A percentile compares a stretch with the other conserved stretches of the same genome.
phyloP scores from a whole-genome alignment of 2,888 invertebrate species.

The Sericinus montela region DNA sequence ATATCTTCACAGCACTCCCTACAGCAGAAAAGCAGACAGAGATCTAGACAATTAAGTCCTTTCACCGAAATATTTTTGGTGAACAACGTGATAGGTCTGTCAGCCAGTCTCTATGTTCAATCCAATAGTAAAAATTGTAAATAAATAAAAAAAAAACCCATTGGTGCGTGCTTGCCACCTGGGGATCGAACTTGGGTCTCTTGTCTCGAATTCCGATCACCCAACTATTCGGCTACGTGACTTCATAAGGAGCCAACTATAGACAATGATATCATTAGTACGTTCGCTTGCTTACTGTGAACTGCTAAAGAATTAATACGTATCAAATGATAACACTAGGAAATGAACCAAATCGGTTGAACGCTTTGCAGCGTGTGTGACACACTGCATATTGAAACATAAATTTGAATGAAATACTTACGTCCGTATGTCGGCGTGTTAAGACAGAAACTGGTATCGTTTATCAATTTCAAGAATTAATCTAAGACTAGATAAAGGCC shows the following conservation, averaged over 20 bases:
- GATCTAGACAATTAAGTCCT: too few relatives aligned
- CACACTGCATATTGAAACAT: constrained; percentile 15
- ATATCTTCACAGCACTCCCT: too few relatives aligned
- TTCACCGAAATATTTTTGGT: too few relatives aligned
- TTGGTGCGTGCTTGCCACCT: too few relatives aligned
- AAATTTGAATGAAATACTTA: constrained; percentile 29
- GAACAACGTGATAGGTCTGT: too few relatives aligned
- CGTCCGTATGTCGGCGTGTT: constrained; percentile 27
- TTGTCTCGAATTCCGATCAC: too few relatives aligned
- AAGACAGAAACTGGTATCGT: constrained; percentile 33
- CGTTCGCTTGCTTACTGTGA: constrained; percentile 46
- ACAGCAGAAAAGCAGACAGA: too few relatives aligned
- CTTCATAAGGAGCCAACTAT: constrained; percentile 57
- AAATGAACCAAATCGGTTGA: neutral
- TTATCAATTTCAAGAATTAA: constrained; percentile 71
- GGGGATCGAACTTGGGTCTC: too few relatives aligned
- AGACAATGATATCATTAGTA: constrained; percentile 69
- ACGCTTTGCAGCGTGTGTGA: neutral
- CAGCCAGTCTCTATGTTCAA: too few relatives aligned
- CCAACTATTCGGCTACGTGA: too few relatives aligned
- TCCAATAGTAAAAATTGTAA: too few relatives aligned
- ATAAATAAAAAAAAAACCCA: too few relatives aligned
- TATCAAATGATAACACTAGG: constrained; percentile 3
- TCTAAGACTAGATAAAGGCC: constrained; percentile 73
- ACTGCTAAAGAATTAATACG: constrained; percentile 22